phyloP scores from a whole-genome alignment of 2,797 vertebrate genomes.

The Fistularia tabacaria region DNA sequence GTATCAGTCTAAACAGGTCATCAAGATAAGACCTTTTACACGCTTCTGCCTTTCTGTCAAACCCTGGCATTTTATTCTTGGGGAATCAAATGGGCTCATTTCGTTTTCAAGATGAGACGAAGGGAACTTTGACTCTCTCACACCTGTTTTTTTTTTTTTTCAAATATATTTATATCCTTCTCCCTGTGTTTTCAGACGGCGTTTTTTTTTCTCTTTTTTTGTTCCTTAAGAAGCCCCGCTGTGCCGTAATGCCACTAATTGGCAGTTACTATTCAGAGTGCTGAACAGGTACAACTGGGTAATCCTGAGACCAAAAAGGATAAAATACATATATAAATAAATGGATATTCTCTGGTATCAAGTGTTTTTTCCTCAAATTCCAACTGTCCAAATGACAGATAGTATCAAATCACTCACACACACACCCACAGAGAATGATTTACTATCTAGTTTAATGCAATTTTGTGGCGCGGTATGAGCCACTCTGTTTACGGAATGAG shows the following conservation, averaged over 20 bases:
- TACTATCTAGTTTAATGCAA: constrained; percentile 57
- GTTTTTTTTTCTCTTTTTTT: constrained; percentile 3
- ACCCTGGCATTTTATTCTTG: constrained; percentile 62
- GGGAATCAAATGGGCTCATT: constrained; percentile 24
- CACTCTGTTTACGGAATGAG: constrained; percentile 67
- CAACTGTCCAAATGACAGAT: constrained; percentile 32
- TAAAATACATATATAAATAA: constrained; percentile 5
- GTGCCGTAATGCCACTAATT: constrained; percentile 10
- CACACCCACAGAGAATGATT: constrained; percentile 33
- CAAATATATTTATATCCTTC: constrained; percentile 8
- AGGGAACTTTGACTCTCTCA: constrained; percentile 5
- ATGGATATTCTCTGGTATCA: constrained; percentile 15
- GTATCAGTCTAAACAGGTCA: constrained; percentile 70
- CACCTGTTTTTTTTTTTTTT: neutral
- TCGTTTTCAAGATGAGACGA: constrained; percentile 20
- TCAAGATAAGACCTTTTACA: constrained; percentile 69
- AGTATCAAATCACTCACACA: constrained; percentile 14
- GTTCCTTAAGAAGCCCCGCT: constrained; percentile 1
- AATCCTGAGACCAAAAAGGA: constrained; percentile 17
- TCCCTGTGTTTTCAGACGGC: neutral
- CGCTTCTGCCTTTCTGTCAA: constrained; percentile 65
- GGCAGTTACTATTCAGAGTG: constrained; percentile 13
- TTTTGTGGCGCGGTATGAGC: constrained; percentile 51
- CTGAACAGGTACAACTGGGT: neutral
- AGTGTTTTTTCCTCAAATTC: constrained; percentile 23